phyloP scores from a whole-genome alignment of 1,140 invertebrate genomes.

The Schlechtendalia chinensis region DNA sequence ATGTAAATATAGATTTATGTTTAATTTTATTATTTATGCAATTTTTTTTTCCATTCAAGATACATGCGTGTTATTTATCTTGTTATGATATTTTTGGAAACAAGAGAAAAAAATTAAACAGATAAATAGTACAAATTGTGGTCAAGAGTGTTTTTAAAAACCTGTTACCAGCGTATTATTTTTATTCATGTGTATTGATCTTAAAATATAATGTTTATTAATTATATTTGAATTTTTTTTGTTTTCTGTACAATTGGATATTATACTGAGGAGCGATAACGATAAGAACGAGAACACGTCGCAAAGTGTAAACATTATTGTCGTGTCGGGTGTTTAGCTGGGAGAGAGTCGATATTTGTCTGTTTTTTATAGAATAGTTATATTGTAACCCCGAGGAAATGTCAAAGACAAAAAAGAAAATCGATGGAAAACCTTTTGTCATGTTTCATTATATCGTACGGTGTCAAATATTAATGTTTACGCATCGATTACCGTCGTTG shows the following conservation, averaged over 20 bases:
- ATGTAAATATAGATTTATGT: conserved; percentile 48
- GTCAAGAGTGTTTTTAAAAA: conserved; percentile 25
- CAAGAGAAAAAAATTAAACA: conserved; percentile 13
- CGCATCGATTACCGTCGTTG: not conserved
- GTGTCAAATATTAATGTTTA: not conserved
- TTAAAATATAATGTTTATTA: conserved; percentile 41
- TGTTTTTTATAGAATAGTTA: too few relatives aligned
- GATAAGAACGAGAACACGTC: too few relatives aligned
- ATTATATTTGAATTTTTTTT: conserved; percentile 2
- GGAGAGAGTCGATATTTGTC: not conserved
- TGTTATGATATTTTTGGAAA: conserved; percentile 12
- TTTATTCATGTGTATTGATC: conserved; percentile 36
- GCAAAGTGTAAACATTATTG: conserved; percentile 11
- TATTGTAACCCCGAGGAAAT: not conserved
- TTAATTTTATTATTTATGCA: conserved; percentile 48
- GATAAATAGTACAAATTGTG: conserved; percentile 22
- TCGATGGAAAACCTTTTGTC: not conserved
- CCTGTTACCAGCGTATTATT: conserved; percentile 43
- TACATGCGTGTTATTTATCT: conserved; percentile 9
- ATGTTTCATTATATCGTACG: not conserved
- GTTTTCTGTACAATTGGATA: not conserved
- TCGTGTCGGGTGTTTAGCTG: not conserved
- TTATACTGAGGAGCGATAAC: not conserved
- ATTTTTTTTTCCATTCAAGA: conserved; percentile 24
- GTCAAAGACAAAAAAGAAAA: not conserved